Evolutionary conservation across 2,113 vertebrate genomes (phyloP).

Genomic region (Galbula dea): DNA sequence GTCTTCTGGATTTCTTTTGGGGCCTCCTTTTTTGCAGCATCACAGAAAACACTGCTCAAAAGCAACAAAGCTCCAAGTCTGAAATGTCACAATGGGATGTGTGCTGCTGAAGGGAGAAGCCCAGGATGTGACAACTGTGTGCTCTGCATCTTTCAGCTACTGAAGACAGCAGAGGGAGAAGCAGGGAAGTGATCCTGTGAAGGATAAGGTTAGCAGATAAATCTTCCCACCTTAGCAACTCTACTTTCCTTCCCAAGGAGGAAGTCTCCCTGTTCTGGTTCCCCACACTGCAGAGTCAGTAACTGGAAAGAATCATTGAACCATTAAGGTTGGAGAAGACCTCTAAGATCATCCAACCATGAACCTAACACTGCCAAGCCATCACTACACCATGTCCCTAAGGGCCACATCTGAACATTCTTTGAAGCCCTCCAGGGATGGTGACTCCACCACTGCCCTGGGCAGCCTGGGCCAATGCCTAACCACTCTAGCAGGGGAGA

Average conservation of each 20-base stretch:
- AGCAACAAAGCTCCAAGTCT: fast-evolving
- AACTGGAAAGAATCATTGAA: neutral
- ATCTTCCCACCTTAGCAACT: neutral
- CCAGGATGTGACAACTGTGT: fast-evolving
- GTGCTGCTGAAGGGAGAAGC: neutral
- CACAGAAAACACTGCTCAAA: neutral
- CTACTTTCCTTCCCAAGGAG: neutral
- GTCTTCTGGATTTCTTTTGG: neutral
- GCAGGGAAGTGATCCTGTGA: fast-evolving
- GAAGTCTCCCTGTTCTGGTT: neutral
- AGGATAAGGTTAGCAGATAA: neutral
- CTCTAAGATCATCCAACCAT: too few species aligned
- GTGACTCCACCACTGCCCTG: too few species aligned
- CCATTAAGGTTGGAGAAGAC: too few species aligned
- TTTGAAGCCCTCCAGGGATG: too few species aligned
- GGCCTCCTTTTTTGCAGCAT: neutral
- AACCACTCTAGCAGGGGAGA: too few species aligned
- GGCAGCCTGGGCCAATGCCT: too few species aligned
- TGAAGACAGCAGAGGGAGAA: neutral
- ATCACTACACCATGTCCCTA: too few species aligned
- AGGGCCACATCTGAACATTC: too few species aligned
- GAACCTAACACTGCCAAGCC: too few species aligned
- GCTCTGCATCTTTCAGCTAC: neutral
- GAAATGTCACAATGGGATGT: fast-evolving
- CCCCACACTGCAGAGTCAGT: neutral